Evolutionary conservation across 2,888 invertebrate genomes (phyloP).

Genomic region (Melitaea athalia): DNA sequence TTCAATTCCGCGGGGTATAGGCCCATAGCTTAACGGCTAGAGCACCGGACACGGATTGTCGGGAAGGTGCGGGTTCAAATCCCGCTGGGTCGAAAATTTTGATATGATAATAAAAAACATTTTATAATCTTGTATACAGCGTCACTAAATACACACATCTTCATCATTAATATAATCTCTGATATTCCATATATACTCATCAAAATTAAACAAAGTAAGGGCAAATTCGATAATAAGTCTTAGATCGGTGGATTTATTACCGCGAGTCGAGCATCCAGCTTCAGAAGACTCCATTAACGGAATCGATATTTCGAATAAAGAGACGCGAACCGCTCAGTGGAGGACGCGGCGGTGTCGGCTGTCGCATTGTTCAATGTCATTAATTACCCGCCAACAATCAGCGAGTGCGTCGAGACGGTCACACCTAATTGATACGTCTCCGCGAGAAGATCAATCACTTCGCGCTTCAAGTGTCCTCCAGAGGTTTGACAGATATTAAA

Average conservation of each 20-base stretch:
- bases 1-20: too few relatives aligned
- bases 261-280: slow-evolving; percentile 14
- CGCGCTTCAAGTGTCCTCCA: slow-evolving; percentile 13
- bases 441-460: slow-evolving; percentile 27
- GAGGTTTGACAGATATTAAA: slow-evolving; percentile 22
- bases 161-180: too few relatives aligned
- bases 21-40: too few relatives aligned
- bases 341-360: slow-evolving; percentile 22
- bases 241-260: slow-evolving; percentile 15
- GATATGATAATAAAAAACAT: too few relatives aligned
- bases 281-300: slow-evolving; percentile 31
- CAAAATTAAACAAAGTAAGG: background rate
- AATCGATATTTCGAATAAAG: slow-evolving; percentile 35
- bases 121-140: too few relatives aligned
- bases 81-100: too few relatives aligned
- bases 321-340: slow-evolving; percentile 29
- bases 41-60: too few relatives aligned
- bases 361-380: slow-evolving; percentile 31
- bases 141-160: too few relatives aligned
- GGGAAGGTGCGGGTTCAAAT: too few relatives aligned
- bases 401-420: slow-evolving; percentile 21
- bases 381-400: slow-evolving; percentile 32
- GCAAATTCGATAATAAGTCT: background rate
- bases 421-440: slow-evolving; percentile 36
- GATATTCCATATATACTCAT: too few relatives aligned